Evolutionary conservation across 2,888 invertebrate species (phyloP).

Genomic region (Andrena flavipes): DNA sequence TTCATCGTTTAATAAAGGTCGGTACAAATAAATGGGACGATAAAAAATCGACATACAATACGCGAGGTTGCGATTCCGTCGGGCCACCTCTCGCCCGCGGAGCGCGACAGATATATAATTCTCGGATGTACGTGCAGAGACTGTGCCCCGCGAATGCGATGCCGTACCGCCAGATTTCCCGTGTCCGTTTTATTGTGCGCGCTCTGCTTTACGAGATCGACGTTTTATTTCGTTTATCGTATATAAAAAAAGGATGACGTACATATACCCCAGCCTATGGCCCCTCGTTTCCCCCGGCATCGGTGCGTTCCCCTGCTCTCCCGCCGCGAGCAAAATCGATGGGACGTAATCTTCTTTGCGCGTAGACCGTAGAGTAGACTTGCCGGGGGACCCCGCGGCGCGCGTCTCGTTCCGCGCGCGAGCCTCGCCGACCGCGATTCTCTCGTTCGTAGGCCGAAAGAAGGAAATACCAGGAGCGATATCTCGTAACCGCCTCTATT

Average conservation of each 20-base stretch:
- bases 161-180: conserved; percentile 70
- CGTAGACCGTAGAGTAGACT: conserved; percentile 8
- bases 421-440: neutral
- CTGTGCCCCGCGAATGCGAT: conserved; percentile 63
- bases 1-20: conserved; percentile 82
- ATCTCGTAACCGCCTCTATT: no score
- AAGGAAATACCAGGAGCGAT: neutral
- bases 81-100: neutral
- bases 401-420: neutral
- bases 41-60: conserved; percentile 81
- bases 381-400: neutral
- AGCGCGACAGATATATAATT: conserved; percentile 68
- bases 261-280: conserved; percentile 18
- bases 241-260: conserved; percentile 55
- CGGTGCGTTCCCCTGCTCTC: conserved; percentile 41
- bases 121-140: conserved; percentile 66
- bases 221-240: conserved; percentile 74
- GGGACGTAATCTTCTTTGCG: conserved; percentile 48
- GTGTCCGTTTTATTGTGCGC: conserved; percentile 68
- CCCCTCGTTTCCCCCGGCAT: conserved; percentile 30
- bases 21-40: conserved; percentile 80
- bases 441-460: neutral
- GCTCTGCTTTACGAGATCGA: conserved; percentile 74
- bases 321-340: conserved; percentile 34
- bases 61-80: conserved; percentile 46